Evolutionary conservation across 1,140 invertebrate genomes (phyloP), one percentile per base, ranked within the genome.

Genomic region (Rhagoletis pomonella): DNA sequence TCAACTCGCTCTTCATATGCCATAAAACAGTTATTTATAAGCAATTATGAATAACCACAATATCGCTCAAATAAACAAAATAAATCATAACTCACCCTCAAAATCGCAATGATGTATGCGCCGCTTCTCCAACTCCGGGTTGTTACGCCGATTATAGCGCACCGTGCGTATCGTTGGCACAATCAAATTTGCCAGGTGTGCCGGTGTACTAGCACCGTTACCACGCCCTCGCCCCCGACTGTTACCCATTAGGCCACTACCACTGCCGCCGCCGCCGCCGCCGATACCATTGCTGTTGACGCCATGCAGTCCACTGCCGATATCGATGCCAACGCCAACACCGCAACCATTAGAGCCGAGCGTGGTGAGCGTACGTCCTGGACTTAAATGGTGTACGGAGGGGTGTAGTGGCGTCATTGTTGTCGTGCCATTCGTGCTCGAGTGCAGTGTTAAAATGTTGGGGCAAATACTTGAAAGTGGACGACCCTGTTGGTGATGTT

Each of bases 51-150:
- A n/a, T n/a, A n/a, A n/a, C n/a, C n/a, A n/a, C n/a, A n/a, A n/a
- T n/a, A 29, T 29, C 0, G 29, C 29, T 29, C 1, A 29, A 55
- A 81, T 2, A 55, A 1, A 29, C 4, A n/a, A 47, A 10, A 39
- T 1, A 17, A 55, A 29, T 29, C 29, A 29, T 29, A 59, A 93
- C 95, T 96, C 94, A 98, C 98, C 97, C 90, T 97, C 96, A 93
- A 98, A 99, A 94, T 98, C 97, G 94, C 98, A 99, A 93, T 98
- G 98, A 93, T 99, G 98, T 89, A 99, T 98, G 91, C 98, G 93
- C 89, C 98, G 94, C 93, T 98, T 99, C 93, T 99, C 98, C 88
- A 99, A 93, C 93, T 99, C 98, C 0, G 98, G 98, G 94, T 99
- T 99, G 93, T 99, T 99, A 90, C 98, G 95, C 88, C 98, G 95